Evolutionary conservation across 2,888 invertebrate genomes (phyloP), one percentile per base, ranked within the genome.

Genomic region (Caenorhabditis doughertyi): DNA sequence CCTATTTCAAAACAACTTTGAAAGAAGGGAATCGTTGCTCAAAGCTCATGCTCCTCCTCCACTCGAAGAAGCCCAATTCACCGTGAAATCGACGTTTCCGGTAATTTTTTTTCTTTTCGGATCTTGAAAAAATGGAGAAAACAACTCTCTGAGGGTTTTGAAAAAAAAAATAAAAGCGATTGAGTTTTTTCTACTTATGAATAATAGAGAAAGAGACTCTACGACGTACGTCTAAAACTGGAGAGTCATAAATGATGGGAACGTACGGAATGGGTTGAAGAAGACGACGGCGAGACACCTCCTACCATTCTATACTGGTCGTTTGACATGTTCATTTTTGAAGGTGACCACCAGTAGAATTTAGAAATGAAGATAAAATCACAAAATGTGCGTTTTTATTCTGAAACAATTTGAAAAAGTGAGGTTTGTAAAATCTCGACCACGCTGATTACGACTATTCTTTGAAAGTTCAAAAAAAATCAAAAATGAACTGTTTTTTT

Each of bases 11-110:
- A 73, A 73, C 72, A 73, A 39, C 32, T 71, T 49, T 65, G 7
- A 27, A 44, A 23, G 60, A 60, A 23, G 32, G 16, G 62, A 47
- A 64, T 56, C 11, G 49, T 18, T 47, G 44, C 65, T 39, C 74
- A 72, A 73, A 64, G 73, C 58, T 49, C 64, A 47, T 47, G 29
- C 21, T 21, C 39, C n/a, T 18, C 47, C 25, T 16, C 21, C 47
- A 51, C 39, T 67, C 29, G 42, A 35, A n/a, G n/a, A n/a, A 11
- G 60, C 25, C 49, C 76, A 76, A 76, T 68, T 76, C 76, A 27
- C 76, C 76, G 76, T 76, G 67, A 76, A 76, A 76, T 68, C 67
- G 76, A 16, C 76, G 76, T 60, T 76, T 76, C 76, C 76, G 76
- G 76, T 68, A 76, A 76, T 76, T 74, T 74, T 64, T 39, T 62